Percentiles rank a stretch among this genome's conserved stretches.
Conservation (phyloP, 2,113 vertebrate genomes). For the Ceyx melanurus region DNA sequence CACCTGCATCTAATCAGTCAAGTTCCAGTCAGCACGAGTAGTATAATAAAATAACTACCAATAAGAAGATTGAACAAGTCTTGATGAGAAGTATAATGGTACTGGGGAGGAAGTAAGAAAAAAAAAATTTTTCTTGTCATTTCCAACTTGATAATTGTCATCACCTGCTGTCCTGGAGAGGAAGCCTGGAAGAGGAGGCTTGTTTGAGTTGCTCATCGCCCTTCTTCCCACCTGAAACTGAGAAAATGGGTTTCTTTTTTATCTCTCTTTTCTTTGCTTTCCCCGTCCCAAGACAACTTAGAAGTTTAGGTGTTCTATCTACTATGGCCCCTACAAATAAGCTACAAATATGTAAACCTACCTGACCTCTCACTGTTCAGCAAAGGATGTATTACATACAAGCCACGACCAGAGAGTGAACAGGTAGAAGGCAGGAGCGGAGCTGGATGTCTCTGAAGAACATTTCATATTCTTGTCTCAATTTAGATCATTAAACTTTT, state of each 20-base stretch:
- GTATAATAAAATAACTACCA: neutral
- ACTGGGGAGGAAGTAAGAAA: neutral
- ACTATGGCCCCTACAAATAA: neutral
- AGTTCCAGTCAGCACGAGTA: neutral
- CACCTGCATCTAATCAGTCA: slow-evolving; percentile 16
- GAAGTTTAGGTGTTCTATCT: neutral
- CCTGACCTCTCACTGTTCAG: neutral
- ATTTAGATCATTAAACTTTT: neutral
- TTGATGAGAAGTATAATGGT: neutral
- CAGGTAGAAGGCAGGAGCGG: neutral
- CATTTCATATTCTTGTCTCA: neutral
- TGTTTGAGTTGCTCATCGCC: neutral
- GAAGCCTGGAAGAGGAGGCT: neutral
- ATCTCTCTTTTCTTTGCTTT: neutral
- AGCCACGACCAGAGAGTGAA: neutral
- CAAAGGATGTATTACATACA: neutral
- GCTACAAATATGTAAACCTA: neutral
- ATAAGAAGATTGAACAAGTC: neutral
- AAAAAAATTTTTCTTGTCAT: neutral
- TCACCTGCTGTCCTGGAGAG: neutral
- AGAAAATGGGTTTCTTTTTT: neutral
- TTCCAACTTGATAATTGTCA: neutral
- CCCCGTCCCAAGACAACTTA: neutral
- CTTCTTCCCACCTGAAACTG: neutral
- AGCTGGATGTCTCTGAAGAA: neutral